Percentiles rank a stretch among this genome's conserved stretches.
These are phyloP conservation scores for Eptesicus fuscus DNA, from an alignment of 2,113 vertebrate genomes.

Conservation along the genomic window DNA sequence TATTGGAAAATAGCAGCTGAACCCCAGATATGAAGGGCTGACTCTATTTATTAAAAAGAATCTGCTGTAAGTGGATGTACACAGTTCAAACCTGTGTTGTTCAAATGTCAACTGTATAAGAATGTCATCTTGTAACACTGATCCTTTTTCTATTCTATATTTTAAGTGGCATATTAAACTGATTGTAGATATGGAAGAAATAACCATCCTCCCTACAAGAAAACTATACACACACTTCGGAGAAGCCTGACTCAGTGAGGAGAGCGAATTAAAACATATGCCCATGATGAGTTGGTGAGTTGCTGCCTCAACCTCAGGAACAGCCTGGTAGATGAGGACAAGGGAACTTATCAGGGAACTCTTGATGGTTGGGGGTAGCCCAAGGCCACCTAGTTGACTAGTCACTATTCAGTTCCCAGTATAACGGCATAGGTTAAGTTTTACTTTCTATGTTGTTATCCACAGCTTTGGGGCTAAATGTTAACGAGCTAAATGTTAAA, in stretches of 20 bases:
- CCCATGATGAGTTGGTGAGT: neutral
- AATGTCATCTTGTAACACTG: neutral
- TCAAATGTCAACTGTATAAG: neutral
- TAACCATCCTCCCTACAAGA: accelerated
- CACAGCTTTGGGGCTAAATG: neutral
- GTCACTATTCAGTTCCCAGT: neutral
- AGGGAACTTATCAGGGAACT: neutral
- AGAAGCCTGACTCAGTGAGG: neutral
- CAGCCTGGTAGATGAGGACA: neutral
- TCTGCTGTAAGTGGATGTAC: neutral
- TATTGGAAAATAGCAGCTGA: neutral
- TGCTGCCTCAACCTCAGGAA: neutral
- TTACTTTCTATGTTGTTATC: neutral
- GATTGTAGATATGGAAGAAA: neutral
- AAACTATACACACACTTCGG: neutral
- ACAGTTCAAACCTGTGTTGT: neutral
- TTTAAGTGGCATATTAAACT: neutral
- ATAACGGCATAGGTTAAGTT: neutral
- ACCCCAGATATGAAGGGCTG: neutral
- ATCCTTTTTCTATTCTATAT: neutral
- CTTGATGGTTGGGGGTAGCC: neutral
- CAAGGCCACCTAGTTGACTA: neutral
- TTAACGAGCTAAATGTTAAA: neutral
- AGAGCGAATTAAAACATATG: neutral
- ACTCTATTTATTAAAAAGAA: neutral